These are phyloP conservation scores for Cichladusa arquata DNA, from an alignment of 2,113 vertebrate genomes.

Conservation along the genomic window DNA sequence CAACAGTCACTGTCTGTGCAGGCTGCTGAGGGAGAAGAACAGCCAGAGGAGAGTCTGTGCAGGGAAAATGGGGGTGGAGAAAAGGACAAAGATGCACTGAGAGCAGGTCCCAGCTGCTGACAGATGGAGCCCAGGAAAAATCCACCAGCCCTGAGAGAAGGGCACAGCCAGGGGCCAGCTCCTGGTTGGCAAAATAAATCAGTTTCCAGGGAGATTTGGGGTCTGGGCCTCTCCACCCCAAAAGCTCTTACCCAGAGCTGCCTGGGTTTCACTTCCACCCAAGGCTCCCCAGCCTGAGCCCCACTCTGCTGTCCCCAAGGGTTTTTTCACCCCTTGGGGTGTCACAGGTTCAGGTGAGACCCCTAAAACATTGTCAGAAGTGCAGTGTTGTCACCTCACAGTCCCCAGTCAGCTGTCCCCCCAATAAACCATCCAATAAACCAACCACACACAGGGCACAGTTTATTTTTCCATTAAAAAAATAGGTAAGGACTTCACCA, in stretches of 20 bases:
- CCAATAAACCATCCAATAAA: fast-evolving
- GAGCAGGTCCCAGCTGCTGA: background rate
- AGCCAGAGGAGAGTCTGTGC: background rate
- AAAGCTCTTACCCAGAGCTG: background rate
- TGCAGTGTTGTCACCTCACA: background rate
- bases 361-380: background rate
- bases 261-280: background rate
- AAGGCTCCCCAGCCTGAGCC: background rate
- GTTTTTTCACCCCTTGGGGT: background rate
- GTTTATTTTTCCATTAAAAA: slow-evolving; percentile 70
- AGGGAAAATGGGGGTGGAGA: background rate
- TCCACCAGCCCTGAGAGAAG: background rate
- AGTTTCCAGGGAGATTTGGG: background rate
- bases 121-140: background rate
- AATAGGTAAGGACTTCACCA: slow-evolving; percentile 56
- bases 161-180: background rate
- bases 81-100: background rate
- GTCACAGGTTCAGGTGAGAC: background rate
- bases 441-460: background rate
- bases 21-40: background rate
- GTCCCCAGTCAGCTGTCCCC: background rate
- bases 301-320: background rate
- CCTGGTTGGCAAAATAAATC: background rate
- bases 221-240: background rate
- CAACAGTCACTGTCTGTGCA: background rate